A percentile compares a stretch with the other conserved stretches of the same genome.
Conservation (phyloP, 2,888 invertebrate genomes). For the Aelia acuminata region DNA sequence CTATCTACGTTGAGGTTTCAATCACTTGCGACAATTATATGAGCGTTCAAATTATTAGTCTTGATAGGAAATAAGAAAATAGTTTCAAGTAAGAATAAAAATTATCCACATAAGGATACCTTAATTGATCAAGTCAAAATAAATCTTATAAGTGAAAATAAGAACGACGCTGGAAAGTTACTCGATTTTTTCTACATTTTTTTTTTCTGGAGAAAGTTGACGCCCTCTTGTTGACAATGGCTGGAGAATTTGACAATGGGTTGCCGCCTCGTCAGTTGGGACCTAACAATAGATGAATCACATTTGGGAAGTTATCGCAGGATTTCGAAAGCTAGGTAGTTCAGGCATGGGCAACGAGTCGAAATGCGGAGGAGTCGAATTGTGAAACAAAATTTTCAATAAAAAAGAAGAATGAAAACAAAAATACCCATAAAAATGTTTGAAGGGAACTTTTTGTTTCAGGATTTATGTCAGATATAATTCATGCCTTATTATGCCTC, state of each 20-base stretch:
- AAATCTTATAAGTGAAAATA: too few species aligned
- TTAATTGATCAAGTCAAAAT: too few species aligned
- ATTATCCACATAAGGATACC: too few species aligned
- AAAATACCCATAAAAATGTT: neutral
- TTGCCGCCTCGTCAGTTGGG: neutral
- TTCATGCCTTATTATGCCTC: too few species aligned
- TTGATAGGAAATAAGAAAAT: too few species aligned
- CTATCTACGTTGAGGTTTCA: too few species aligned
- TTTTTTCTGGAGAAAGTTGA: conserved; percentile 26
- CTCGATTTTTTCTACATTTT: neutral
- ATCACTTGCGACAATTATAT: too few species aligned
- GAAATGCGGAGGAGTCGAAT: neutral
- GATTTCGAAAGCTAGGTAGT: neutral
- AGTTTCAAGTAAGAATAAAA: too few species aligned
- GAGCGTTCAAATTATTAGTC: too few species aligned
- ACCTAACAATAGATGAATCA: conserved; percentile 19
- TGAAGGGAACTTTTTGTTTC: too few species aligned
- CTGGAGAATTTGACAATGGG: conserved; percentile 28
- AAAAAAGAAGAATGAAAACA: too few species aligned
- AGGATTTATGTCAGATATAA: too few species aligned
- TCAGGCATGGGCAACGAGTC: neutral
- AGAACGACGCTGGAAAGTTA: neutral
- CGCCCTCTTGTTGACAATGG: conserved; percentile 27
- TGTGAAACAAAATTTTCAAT: neutral
- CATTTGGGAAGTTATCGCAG: neutral